These are phyloP conservation scores for Cirrhinus molitorella DNA, from an alignment of 2,797 vertebrate genomes.

Conservation along the genomic window DNA sequence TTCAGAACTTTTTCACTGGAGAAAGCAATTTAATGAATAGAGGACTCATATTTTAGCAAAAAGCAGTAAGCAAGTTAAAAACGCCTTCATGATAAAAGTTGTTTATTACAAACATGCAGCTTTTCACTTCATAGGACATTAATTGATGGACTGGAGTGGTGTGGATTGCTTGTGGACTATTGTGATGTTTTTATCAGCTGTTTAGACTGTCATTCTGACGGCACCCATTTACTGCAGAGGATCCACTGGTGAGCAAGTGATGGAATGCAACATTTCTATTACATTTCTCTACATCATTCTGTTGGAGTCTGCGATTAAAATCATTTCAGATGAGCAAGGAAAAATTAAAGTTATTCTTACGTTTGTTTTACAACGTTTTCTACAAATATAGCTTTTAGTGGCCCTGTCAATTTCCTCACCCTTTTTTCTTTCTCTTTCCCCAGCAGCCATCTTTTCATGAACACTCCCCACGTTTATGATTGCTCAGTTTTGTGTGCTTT, in stretches of 20 bases:
- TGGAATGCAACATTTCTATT: neutral
- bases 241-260: neutral
- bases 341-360: neutral
- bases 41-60: too few species aligned
- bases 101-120: too few species aligned
- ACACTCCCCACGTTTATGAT: slow-evolving; percentile 3
- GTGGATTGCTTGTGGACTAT: neutral
- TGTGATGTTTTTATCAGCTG: neutral
- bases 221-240: neutral
- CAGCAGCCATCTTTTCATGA: neutral
- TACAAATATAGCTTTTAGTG: slow-evolving; percentile 68
- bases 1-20: too few species aligned
- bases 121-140: too few species aligned
- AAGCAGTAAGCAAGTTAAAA: too few species aligned
- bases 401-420: slow-evolving; percentile 54
- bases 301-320: too few species aligned
- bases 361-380: slow-evolving; percentile 29
- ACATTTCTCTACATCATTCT: neutral
- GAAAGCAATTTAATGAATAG: too few species aligned
- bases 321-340: neutral
- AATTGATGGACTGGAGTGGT: too few species aligned
- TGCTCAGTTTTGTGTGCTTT: slow-evolving; percentile 20
- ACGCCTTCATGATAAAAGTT: too few species aligned
- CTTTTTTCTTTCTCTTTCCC: neutral
- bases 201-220: neutral